These are phyloP conservation scores for Chrysomallon squamiferum DNA, from an alignment of 1,140 invertebrate species.

Conservation along the genomic window DNA sequence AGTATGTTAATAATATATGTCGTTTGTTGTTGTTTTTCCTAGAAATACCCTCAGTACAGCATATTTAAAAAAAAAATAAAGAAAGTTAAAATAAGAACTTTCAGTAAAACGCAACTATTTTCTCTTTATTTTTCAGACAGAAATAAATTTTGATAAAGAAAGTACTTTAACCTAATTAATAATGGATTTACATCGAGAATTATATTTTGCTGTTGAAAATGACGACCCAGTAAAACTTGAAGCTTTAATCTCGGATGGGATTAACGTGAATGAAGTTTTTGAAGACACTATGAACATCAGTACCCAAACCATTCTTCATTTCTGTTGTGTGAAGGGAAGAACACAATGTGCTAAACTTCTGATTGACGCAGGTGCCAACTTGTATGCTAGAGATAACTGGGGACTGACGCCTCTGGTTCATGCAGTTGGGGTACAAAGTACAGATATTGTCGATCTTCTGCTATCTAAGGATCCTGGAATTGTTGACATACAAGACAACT, in stretches of 20 bases:
- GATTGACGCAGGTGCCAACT: conserved; percentile 15
- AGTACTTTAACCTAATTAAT: no score
- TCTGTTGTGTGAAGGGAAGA: conserved; percentile 29
- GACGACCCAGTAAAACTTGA: conserved; percentile 22
- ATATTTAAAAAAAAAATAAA: no score
- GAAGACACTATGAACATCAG: conserved; percentile 39
- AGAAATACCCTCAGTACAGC: no score
- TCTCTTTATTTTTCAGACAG: no score
- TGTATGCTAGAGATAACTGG: conserved; percentile 25
- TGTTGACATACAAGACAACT: conserved; percentile 19
- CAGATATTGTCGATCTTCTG: conserved; percentile 22
- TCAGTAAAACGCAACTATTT: no score
- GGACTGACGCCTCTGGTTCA: conserved; percentile 26
- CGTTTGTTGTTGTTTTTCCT: no score
- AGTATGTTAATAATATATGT: no score
- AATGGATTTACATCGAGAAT: background rate
- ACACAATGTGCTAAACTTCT: conserved; percentile 15
- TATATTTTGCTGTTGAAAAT: conserved; percentile 35
- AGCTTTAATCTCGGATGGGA: conserved; percentile 27
- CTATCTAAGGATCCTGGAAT: conserved; percentile 4
- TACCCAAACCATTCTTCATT: conserved; percentile 36
- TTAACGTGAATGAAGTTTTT: conserved; percentile 35
- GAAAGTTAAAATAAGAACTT: no score
- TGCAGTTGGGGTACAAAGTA: conserved; percentile 9
- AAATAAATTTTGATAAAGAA: no score